Evolutionary conservation across 2,888 invertebrate species (phyloP).

Genomic region (Adelognathus sp.): DNA sequence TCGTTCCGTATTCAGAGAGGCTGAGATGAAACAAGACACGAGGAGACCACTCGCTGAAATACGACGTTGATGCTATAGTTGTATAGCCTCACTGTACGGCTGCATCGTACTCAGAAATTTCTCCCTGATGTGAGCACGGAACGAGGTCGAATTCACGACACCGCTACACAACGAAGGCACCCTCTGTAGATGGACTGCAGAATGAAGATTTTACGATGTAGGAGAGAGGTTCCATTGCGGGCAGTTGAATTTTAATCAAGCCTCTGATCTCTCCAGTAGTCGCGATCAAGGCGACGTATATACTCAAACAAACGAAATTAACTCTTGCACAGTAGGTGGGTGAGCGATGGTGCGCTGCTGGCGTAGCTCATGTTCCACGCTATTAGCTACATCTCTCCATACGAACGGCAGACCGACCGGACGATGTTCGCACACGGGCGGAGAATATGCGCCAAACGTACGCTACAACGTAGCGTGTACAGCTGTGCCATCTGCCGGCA

Average conservation of each 20-base stretch:
- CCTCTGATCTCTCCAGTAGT: constrained; percentile 44
- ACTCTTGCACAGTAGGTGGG: constrained; percentile 31
- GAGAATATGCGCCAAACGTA: not conserved
- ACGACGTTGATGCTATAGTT: not conserved
- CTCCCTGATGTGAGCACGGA: not conserved
- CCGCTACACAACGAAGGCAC: not conserved
- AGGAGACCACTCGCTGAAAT: too few species aligned
- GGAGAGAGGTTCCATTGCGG: constrained; percentile 36
- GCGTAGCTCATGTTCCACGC: constrained; percentile 11
- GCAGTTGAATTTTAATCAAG: constrained; percentile 66
- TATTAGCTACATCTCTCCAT: constrained; percentile 6
- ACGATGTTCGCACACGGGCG: constrained; percentile 10
- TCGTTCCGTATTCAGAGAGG: too few species aligned
- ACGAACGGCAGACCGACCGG: not conserved
- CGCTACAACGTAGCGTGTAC: not conserved
- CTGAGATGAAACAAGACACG: too few species aligned
- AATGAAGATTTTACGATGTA: constrained; percentile 52
- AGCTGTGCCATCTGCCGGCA: not conserved
- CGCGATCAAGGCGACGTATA: constrained; percentile 63
- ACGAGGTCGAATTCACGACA: not conserved
- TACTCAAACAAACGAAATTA: constrained; percentile 64
- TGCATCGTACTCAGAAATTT: not conserved
- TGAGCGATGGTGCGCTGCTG: constrained; percentile 2
- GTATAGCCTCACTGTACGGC: not conserved
- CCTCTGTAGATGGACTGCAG: not conserved